These are phyloP conservation scores for Ceratitis capitata DNA, from an alignment of 1,140 invertebrate species.

Conservation along the genomic window DNA sequence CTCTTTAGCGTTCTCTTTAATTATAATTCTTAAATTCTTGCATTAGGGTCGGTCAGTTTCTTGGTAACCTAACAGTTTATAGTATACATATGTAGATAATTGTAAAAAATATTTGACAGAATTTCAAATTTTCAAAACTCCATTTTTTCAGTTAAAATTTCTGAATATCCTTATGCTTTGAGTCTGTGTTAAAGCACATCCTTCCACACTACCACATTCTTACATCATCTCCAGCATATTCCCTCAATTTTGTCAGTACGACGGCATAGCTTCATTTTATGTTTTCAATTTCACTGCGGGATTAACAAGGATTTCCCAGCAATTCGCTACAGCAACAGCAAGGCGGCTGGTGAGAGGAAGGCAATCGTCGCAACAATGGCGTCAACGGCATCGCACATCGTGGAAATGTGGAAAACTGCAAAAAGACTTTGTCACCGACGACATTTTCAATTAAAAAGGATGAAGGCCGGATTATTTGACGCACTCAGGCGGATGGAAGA, in stretches of 20 bases:
- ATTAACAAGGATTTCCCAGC: constrained; percentile 1
- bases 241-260: background rate
- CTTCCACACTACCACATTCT: too few species aligned
- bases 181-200: too few species aligned
- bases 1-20: too few species aligned
- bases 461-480: background rate
- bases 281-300: constrained; percentile 34
- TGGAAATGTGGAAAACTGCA: constrained; percentile 10
- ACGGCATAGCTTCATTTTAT: background rate
- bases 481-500: background rate
- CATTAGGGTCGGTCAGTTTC: too few species aligned
- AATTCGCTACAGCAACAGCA: background rate
- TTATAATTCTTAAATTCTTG: too few species aligned
- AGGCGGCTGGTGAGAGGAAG: background rate
- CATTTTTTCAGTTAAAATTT: too few species aligned
- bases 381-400: constrained; percentile 26
- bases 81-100: too few species aligned
- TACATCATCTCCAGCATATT: too few species aligned
- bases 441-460: constrained; percentile 37
- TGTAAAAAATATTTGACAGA: too few species aligned
- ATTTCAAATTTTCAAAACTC: too few species aligned
- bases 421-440: constrained; percentile 10
- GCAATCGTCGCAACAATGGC: background rate
- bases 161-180: too few species aligned
- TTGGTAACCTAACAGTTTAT: too few species aligned